Evolutionary conservation across 1,140 invertebrate genomes (phyloP).

Genomic region (Caenorhabditis remanei): DNA sequence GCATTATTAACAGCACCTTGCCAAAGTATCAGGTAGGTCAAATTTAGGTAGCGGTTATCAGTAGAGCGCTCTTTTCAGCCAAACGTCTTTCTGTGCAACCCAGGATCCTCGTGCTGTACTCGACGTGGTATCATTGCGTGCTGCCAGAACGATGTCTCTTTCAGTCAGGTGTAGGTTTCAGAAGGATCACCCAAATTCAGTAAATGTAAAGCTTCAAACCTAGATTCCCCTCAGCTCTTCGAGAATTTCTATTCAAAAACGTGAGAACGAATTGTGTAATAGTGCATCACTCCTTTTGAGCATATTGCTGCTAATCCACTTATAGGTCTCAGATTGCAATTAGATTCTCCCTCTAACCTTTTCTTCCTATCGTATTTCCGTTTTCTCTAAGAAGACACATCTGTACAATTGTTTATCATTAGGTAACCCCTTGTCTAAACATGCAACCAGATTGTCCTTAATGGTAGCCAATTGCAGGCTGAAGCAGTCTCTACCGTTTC

Average conservation of each 20-base stretch:
- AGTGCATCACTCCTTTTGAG: neutral
- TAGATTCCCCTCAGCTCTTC: too few relatives aligned
- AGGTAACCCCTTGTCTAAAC: neutral
- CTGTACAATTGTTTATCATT: slow-evolving; percentile 57
- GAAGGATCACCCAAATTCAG: neutral
- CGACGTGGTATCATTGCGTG: slow-evolving; percentile 21
- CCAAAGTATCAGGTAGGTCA: slow-evolving; percentile 18
- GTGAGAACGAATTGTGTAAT: slow-evolving; percentile 12
- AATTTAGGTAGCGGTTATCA: neutral
- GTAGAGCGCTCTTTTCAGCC: slow-evolving; percentile 10
- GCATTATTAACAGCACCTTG: slow-evolving; percentile 12
- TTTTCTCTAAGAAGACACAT: slow-evolving; percentile 1
- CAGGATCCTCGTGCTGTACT: slow-evolving; percentile 30
- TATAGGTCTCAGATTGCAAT: slow-evolving; percentile 56
- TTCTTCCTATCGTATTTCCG: slow-evolving; percentile 34
- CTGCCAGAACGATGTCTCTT: slow-evolving; percentile 38
- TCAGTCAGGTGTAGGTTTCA: slow-evolving; percentile 28
- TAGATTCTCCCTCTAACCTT: slow-evolving; percentile 21
- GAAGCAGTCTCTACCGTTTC: slow-evolving; percentile 42
- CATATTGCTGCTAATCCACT: slow-evolving; percentile 53
- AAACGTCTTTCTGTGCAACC: slow-evolving; percentile 25
- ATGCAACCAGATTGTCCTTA: neutral
- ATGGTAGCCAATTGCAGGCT: neutral
- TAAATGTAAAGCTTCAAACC: neutral
- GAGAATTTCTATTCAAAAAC: neutral